These are phyloP conservation scores for Romanomermis culicivorax DNA, from an alignment of 2,888 invertebrate species.

Conservation along the genomic window DNA sequence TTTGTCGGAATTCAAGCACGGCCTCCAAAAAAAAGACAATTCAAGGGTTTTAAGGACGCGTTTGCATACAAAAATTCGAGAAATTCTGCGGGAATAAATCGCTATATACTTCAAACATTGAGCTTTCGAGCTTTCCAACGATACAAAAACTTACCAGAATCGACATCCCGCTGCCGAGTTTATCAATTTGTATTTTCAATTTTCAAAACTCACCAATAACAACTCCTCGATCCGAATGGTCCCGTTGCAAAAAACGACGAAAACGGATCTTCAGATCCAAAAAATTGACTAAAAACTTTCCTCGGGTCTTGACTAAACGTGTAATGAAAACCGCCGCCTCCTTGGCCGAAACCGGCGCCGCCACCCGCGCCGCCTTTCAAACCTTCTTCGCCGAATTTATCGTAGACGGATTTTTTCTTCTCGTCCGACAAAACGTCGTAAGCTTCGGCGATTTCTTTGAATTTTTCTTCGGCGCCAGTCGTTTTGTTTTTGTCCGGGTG, in stretches of 20 bases:
- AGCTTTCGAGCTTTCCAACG: no score
- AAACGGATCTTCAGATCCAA: conserved; percentile 85
- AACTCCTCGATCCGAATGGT: conserved; percentile 33
- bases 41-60: no score
- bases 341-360: conserved; percentile 9
- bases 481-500: conserved; percentile 97
- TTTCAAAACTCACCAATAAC: conserved; percentile 19
- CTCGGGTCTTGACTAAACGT: conserved; percentile 81
- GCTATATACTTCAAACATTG: no score
- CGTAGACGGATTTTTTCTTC: conserved; percentile 70
- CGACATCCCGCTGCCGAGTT: no score
- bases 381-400: conserved; percentile 74
- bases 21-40: no score
- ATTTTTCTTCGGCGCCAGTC: conserved; percentile 63
- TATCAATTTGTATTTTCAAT: no score
- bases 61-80: no score
- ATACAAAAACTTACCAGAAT: no score
- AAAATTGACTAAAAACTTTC: conserved; percentile 92
- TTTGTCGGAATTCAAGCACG: no score
- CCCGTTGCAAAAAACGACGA: conserved; percentile 60
- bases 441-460: conserved; percentile 69
- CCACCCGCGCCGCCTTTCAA: conserved; percentile 41
- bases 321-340: conserved; percentile 45
- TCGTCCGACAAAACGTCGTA: conserved; percentile 90
- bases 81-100: no score